Conservation (phyloP, 2,888 invertebrate genomes). For the Dexiosoma caninum region DNA sequence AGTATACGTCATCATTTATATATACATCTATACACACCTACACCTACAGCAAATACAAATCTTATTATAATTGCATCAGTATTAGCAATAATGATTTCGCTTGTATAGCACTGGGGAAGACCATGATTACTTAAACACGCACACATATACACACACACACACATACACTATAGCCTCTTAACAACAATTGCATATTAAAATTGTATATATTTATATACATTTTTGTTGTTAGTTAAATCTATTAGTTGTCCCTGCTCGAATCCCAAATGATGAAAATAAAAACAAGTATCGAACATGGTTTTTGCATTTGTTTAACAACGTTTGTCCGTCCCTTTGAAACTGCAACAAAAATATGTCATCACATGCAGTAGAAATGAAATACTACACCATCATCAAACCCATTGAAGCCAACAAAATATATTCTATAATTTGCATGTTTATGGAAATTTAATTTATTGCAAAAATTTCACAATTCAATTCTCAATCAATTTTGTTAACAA, state of each 20-base stretch:
- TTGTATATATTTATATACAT: background rate
- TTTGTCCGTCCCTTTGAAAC: background rate
- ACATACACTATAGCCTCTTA: background rate
- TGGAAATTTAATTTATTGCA: slow-evolving; percentile 58
- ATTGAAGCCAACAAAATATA: slow-evolving; percentile 21
- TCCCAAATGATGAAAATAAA: slow-evolving; percentile 41
- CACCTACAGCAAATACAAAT: too few relatives aligned
- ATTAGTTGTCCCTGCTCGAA: slow-evolving; percentile 13
- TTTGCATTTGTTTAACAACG: slow-evolving; percentile 52
- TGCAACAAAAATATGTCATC: slow-evolving; percentile 40
- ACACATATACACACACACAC: background rate
- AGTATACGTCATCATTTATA: too few relatives aligned
- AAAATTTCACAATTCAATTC: slow-evolving; percentile 57
- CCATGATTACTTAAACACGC: background rate
- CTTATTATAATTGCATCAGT: slow-evolving; percentile 22
- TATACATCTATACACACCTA: background rate
- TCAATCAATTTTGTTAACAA: slow-evolving; percentile 58
- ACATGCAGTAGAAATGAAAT: slow-evolving; percentile 1
- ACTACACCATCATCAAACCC: background rate
- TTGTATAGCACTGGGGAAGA: slow-evolving; percentile 23
- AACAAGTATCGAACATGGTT: slow-evolving; percentile 50
- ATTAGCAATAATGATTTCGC: slow-evolving; percentile 22
- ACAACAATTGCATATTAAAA: background rate
- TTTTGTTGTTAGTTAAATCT: slow-evolving; percentile 5
- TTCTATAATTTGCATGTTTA: slow-evolving; percentile 51